Evolutionary conservation across 1,140 invertebrate genomes (phyloP), one percentile per base, ranked within the genome.

Genomic region (Cyrtorhinus lividipennis): DNA sequence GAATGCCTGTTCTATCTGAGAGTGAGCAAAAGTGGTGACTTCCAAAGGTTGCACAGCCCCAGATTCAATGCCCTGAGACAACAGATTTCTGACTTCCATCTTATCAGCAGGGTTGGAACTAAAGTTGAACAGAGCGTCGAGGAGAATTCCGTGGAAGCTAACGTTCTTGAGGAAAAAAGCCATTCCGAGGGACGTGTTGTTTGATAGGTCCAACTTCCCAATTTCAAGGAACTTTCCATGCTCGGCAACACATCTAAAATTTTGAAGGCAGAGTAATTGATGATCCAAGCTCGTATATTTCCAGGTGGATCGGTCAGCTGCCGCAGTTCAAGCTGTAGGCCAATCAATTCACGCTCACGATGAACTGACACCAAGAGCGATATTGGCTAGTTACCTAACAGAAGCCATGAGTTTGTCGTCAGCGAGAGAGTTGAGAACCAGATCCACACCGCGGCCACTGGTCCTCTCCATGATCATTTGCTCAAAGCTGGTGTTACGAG

Each of bases 151-250:
- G 76, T 98, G 93, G 82, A 98, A 95, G 15, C 89, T 86, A 1
- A 92, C 90, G 71, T 98, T 98, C 71, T 94, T 96, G 67, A 98
- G 74, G 76, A 98, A 96, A 2, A 97, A 72, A 0, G 90, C 80
- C 94, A 98, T 97, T 15, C 77, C 78, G 60, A 97, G 72, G 2
- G 83, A 75, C 12, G 81, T 84, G 73, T 98, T 92, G 69, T 95
- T 95, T 3, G 90, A 92, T 24, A 98, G 75, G 77, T 98, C 95
- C 66, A 88, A 91, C 76, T 98, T 98, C 65, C 95, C 95, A 69
- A 98, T 98, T 78, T 98, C 95, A 24, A 97, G 77, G 78, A 98
- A 98, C 27, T 92, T 81, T 38, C 93, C 95, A 71, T 93, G 89
- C 53, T 83, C 77, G 1, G 90, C 91, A 30, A 98, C 74, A 72